phyloP scores from a whole-genome alignment of 2,797 vertebrate genomes.

The Neosalanx taihuensis region DNA sequence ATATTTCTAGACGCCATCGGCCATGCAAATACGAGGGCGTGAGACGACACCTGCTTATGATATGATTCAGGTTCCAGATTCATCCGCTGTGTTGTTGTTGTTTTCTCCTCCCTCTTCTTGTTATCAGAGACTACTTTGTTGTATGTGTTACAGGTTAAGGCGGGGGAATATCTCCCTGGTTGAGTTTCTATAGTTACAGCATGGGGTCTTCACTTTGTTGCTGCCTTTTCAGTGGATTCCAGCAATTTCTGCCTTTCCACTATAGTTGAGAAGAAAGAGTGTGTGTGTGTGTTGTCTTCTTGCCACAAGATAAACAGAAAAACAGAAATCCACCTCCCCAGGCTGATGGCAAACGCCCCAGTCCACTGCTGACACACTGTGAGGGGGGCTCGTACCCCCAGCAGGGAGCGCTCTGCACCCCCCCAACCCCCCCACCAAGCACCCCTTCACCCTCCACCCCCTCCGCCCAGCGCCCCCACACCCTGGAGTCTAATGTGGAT shows the following conservation, averaged over 20 bases:
- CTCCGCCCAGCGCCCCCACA: background rate
- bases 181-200: too few species aligned
- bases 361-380: background rate
- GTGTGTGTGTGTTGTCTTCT: background rate
- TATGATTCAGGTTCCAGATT: background rate
- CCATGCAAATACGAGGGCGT: slow-evolving; percentile 10
- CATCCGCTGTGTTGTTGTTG: too few species aligned
- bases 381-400: background rate
- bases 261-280: background rate
- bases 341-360: too few species aligned
- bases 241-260: background rate
- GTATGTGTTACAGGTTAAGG: too few species aligned
- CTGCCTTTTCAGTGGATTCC: too few species aligned
- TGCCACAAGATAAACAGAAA: background rate
- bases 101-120: too few species aligned
- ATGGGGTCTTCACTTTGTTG: too few species aligned
- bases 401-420: background rate
- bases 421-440: too few species aligned
- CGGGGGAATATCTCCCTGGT: too few species aligned
- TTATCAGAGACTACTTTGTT: too few species aligned
- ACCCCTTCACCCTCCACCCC: too few species aligned
- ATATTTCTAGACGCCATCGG: slow-evolving; percentile 28
- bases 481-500: background rate
- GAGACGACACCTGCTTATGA: background rate
- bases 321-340: background rate